phyloP scores from a whole-genome alignment of 37 sponge, comb jelly and placozoan species.

The Theonella swinhoei region DNA sequence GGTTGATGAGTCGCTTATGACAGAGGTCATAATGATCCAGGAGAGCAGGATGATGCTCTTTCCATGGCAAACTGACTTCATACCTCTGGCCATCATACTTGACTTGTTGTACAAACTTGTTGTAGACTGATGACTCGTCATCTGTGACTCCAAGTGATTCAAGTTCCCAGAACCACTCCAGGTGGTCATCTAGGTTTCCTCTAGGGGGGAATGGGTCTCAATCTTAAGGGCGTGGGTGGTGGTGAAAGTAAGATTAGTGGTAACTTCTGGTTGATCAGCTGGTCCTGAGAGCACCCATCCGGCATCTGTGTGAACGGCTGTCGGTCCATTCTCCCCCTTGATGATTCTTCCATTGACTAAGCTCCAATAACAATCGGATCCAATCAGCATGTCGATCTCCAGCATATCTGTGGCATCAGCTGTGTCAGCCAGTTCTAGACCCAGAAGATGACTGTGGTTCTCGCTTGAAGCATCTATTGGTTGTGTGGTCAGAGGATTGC shows the following conservation, averaged over 20 bases:
- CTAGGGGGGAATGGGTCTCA: not conserved
- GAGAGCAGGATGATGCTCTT: slow-evolving; percentile 3
- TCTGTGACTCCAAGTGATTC: slow-evolving; percentile 3
- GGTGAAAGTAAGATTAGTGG: not conserved
- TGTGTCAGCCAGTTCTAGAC: slow-evolving; percentile 17
- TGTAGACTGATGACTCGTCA: slow-evolving; percentile 23
- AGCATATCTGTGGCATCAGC: not conserved
- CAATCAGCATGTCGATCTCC: slow-evolving; percentile 26
- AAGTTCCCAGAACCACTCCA: slow-evolving; percentile 25
- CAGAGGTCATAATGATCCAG: slow-evolving; percentile 16
- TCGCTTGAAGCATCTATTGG: not conserved
- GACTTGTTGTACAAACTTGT: slow-evolving; percentile 14
- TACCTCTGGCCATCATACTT: not conserved
- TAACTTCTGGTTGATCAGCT: not conserved
- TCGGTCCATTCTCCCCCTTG: slow-evolving; percentile 3
- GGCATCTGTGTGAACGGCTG: slow-evolving; percentile 22
- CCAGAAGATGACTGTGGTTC: not conserved
- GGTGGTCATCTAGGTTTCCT: not conserved
- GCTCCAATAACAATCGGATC: slow-evolving; percentile 31
- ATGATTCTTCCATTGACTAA: slow-evolving; percentile 4
- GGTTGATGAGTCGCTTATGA: not conserved
- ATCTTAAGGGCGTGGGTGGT: slow-evolving; percentile 13
- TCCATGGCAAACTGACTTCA: slow-evolving; percentile 20
- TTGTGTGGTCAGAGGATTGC: slow-evolving; percentile 6
- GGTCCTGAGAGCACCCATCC: slow-evolving; percentile 47